A percentile compares a stretch with the other conserved stretches of the same genome.
Conservation (phyloP, 2,888 invertebrate genomes). For the Trissoscelio sp. region DNA sequence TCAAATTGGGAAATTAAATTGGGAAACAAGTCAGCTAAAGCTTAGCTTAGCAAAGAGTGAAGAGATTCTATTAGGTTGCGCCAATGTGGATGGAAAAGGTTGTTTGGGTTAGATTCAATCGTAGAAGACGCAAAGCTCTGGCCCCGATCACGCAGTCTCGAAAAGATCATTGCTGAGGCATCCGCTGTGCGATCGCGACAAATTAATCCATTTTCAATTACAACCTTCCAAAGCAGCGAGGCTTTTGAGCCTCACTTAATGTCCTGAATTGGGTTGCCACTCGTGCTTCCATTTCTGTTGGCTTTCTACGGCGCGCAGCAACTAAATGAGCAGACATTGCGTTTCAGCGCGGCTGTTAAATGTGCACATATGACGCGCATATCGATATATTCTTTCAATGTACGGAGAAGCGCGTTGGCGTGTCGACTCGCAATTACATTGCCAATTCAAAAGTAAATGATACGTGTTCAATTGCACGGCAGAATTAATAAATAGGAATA, state of each 20-base stretch:
- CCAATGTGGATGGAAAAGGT: constrained; percentile 16
- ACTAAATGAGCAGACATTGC: constrained; percentile 60
- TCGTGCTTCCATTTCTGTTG: constrained; percentile 49
- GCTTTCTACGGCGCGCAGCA: constrained; percentile 51
- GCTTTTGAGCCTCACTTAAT: constrained; percentile 72
- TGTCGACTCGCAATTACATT: constrained; percentile 77
- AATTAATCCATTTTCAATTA: constrained; percentile 77
- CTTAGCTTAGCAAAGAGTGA: constrained; percentile 58
- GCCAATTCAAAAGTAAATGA: constrained; percentile 80
- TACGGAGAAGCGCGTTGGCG: constrained; percentile 40
- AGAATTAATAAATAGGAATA: constrained; percentile 81
- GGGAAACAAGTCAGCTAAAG: constrained; percentile 67
- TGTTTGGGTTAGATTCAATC: constrained; percentile 57
- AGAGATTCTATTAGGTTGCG: constrained; percentile 65
- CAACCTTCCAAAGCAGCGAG: constrained; percentile 68
- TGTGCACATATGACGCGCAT: constrained; percentile 45
- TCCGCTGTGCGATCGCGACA: constrained; percentile 69
- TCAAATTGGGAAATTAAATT: constrained; percentile 68
- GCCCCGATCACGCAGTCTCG: constrained; percentile 63
- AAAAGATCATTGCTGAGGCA: constrained; percentile 66
- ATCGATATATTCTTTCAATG: constrained; percentile 71
- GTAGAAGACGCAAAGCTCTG: constrained; percentile 62
- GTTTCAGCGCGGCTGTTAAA: constrained; percentile 52
- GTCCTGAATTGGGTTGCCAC: constrained; percentile 73
- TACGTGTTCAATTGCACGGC: constrained; percentile 79